phyloP scores from a whole-genome alignment of 53 echinoderm and acorn worm genomes.

The Temnopleurus reevesii region DNA sequence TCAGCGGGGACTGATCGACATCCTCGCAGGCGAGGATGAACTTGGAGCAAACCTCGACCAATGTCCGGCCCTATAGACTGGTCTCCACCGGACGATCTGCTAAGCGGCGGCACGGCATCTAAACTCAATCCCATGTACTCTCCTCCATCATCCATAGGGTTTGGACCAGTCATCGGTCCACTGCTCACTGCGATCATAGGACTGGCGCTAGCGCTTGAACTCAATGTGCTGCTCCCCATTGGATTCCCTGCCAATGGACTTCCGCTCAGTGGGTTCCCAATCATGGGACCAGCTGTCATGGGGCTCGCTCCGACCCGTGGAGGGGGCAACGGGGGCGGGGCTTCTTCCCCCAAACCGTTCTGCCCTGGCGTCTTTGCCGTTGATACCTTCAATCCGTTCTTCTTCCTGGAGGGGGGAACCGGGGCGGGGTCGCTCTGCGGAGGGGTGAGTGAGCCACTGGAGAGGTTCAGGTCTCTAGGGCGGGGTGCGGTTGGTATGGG shows the following conservation, averaged over 20 bases:
- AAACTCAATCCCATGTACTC: slow-evolving; percentile 51
- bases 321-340: slow-evolving; percentile 71
- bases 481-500: slow-evolving; percentile 51
- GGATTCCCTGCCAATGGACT: slow-evolving; percentile 39
- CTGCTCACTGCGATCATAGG: not conserved
- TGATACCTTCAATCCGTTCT: not conserved
- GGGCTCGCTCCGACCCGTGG: slow-evolving; percentile 67
- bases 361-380: not conserved
- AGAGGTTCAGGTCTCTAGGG: slow-evolving; percentile 37
- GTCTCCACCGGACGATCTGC: not conserved
- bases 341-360: not conserved
- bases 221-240: not conserved
- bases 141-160: slow-evolving; percentile 42
- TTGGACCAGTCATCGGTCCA: not conserved
- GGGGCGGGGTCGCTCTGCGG: slow-evolving; percentile 17
- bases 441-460: slow-evolving; percentile 21
- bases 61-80: not conserved
- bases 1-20: slow-evolving; percentile 31
- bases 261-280: slow-evolving; percentile 24
- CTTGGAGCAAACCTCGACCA: not conserved
- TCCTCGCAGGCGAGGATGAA: not conserved
- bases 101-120: not conserved
- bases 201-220: slow-evolving; percentile 50
- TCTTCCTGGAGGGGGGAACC: slow-evolving; percentile 15
- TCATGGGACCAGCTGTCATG: slow-evolving; percentile 12